Evolutionary conservation across 2,797 vertebrate species (phyloP).

Genomic region (Premnoplex brunnescens): DNA sequence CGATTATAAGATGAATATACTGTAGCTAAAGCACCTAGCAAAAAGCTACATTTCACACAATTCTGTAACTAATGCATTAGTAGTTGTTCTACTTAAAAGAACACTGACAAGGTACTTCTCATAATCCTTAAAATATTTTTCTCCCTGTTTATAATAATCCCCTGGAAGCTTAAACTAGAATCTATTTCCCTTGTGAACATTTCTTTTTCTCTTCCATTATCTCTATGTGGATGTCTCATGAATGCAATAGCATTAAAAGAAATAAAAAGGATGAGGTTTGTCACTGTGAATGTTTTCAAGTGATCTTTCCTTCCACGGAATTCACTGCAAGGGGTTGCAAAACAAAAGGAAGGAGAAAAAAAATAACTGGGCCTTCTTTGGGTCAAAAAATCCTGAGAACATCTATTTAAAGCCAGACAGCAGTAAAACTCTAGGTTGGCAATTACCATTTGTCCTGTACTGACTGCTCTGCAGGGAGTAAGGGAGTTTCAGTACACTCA

Average conservation of each 20-base stretch:
- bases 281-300: slow-evolving; percentile 31
- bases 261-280: slow-evolving; percentile 1
- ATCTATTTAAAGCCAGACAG: slow-evolving; percentile 43
- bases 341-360: slow-evolving; percentile 22
- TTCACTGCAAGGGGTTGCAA: slow-evolving; percentile 28
- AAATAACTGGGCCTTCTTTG: neutral
- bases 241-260: slow-evolving; percentile 27
- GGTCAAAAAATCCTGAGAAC: neutral
- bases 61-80: slow-evolving; percentile 39
- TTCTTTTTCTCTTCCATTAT: slow-evolving; percentile 10
- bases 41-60: slow-evolving; percentile 33
- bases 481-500: neutral
- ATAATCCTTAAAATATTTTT: slow-evolving; percentile 41
- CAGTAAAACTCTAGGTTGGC: neutral
- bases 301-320: neutral
- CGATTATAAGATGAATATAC: neutral
- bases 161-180: slow-evolving; percentile 37
- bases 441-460: slow-evolving; percentile 30
- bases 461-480: neutral
- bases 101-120: slow-evolving; percentile 32
- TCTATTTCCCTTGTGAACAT: neutral
- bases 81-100: slow-evolving; percentile 42
- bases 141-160: slow-evolving; percentile 35
- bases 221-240: neutral
- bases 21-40: slow-evolving; percentile 13